Percentiles rank a stretch among this genome's conserved stretches.
These are phyloP conservation scores for Fragum fragum DNA, from an alignment of 2,888 invertebrate species.

Conservation along the genomic window DNA sequence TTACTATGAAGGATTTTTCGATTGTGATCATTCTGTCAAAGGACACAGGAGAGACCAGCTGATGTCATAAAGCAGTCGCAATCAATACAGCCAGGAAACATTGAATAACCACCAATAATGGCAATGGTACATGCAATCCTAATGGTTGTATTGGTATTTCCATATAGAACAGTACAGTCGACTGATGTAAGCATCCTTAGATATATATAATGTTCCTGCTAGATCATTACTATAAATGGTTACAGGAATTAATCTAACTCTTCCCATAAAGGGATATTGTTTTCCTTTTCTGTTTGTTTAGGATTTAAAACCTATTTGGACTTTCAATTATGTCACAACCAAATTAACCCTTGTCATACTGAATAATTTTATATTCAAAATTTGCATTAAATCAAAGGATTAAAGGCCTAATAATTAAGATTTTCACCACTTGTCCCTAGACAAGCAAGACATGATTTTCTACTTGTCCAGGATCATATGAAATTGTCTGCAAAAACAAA, in stretches of 20 bases:
- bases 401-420: no score
- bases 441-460: no score
- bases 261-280: neutral
- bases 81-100: conserved; percentile 3
- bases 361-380: no score
- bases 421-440: no score
- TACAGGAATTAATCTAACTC: neutral
- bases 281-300: no score
- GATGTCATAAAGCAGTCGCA: conserved; percentile 12
- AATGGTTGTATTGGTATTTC: conserved; percentile 8
- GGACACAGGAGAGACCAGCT: conserved; percentile 10
- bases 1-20: neutral
- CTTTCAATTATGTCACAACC: no score
- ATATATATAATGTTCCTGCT: neutral
- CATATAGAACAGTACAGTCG: neutral
- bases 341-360: no score
- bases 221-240: neutral
- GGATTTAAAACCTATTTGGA: no score
- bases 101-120: conserved; percentile 7
- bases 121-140: neutral
- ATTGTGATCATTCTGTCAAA: neutral
- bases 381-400: no score
- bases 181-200: conserved; percentile 2
- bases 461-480: no score
- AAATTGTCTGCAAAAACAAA: no score